Conservation (phyloP, 1,140 invertebrate genomes). For the Cecropterus lyciades region DNA sequence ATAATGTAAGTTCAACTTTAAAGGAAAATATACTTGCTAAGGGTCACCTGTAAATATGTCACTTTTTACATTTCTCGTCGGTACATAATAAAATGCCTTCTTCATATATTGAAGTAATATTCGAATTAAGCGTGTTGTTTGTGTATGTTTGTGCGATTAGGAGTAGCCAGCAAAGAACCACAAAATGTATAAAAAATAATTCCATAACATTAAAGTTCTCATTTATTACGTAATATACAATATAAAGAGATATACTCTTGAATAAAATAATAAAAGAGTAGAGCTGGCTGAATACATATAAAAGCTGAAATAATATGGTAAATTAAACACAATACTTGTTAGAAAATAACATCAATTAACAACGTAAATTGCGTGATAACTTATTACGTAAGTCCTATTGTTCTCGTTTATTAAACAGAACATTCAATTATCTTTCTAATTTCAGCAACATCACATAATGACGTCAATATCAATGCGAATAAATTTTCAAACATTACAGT, state of each 20-base stretch:
- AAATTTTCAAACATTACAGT: background rate
- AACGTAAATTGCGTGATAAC: background rate
- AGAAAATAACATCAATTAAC: conserved; percentile 7
- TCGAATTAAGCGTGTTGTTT: conserved; percentile 26
- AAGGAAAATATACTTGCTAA: conserved; percentile 47
- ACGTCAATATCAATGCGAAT: background rate
- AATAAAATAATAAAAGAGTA: too few species aligned
- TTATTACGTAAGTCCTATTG: background rate
- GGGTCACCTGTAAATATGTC: conserved; percentile 52
- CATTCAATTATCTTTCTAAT: conserved; percentile 4
- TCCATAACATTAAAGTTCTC: too few species aligned
- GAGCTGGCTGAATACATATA: too few species aligned
- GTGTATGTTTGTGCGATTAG: conserved; percentile 18
- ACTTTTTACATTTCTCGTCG: conserved; percentile 33
- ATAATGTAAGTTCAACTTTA: conserved; percentile 47
- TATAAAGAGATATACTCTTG: too few species aligned
- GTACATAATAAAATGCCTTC: conserved; percentile 35
- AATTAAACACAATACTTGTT: too few species aligned
- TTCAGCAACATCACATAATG: background rate
- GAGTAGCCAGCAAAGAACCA: too few species aligned
- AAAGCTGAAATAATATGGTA: too few species aligned
- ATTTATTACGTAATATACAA: too few species aligned
- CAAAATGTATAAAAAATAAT: too few species aligned
- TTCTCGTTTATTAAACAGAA: background rate
- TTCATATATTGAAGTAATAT: conserved; percentile 25